These are phyloP conservation scores for Falco concolor DNA, from an alignment of 2,797 vertebrate species.

Conservation along the genomic window DNA sequence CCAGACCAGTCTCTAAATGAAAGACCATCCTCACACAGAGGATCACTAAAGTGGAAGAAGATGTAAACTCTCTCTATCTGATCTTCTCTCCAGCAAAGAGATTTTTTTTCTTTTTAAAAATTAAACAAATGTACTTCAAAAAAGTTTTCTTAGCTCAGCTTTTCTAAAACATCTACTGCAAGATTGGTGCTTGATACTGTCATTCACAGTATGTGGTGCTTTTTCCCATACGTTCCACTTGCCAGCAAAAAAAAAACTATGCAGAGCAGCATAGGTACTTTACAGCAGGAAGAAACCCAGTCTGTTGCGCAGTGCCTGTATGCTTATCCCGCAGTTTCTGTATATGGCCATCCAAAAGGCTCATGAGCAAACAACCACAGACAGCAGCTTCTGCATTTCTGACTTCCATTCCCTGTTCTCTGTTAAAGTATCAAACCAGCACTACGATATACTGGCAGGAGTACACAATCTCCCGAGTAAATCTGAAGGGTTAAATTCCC, in stretches of 20 bases:
- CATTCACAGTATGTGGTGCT: background rate
- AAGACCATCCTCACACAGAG: background rate
- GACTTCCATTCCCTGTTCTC: background rate
- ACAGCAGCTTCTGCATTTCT: background rate
- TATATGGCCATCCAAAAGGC: background rate
- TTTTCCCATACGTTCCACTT: background rate
- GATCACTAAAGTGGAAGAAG: background rate
- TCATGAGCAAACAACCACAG: background rate
- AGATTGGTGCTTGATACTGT: background rate
- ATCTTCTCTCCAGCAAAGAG: background rate
- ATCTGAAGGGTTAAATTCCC: background rate
- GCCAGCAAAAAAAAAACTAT: background rate
- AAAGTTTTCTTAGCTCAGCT: background rate
- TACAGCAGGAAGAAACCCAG: background rate
- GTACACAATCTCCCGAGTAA: background rate
- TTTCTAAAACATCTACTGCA: background rate
- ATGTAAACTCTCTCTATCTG: background rate
- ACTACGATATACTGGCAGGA: rapidly evolving
- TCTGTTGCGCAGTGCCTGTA: background rate
- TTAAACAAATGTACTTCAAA: background rate
- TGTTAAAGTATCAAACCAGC: background rate
- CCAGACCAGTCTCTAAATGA: background rate
- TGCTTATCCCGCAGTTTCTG: background rate
- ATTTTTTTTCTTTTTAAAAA: background rate
- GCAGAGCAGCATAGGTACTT: background rate